phyloP scores from a whole-genome alignment of 1,140 invertebrate species.

The Potamilus streckersoni region DNA sequence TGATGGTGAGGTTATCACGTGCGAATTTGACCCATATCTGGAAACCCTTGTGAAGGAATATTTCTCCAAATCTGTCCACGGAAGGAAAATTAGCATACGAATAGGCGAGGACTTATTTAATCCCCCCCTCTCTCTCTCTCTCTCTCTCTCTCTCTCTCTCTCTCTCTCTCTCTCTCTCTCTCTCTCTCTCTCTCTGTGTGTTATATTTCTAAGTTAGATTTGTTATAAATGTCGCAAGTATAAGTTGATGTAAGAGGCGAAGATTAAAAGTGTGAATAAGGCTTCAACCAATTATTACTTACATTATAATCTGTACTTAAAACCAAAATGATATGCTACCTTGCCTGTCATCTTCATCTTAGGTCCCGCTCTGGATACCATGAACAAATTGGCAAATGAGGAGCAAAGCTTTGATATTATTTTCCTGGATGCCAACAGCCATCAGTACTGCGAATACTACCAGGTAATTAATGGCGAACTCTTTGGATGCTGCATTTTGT shows the following conservation, averaged over 20 bases:
- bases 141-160: too few species aligned
- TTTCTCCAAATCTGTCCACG: conserved; percentile 40
- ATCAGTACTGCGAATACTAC: conserved; percentile 20
- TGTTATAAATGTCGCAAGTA: too few species aligned
- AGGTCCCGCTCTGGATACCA: conserved; percentile 22
- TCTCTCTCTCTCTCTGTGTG: too few species aligned
- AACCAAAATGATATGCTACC: too few species aligned
- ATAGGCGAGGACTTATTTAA: conserved; percentile 25
- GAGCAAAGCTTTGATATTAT: conserved; percentile 19
- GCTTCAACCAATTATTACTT: too few species aligned
- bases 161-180: neutral
- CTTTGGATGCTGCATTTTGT: neutral
- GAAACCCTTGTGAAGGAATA: conserved; percentile 29
- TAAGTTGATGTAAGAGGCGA: too few species aligned
- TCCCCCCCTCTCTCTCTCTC: too few species aligned
- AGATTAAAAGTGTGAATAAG: too few species aligned
- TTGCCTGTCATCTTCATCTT: neutral
- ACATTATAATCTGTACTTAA: too few species aligned
- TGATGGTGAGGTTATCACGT: conserved; percentile 40
- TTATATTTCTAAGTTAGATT: too few species aligned
- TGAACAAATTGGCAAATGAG: conserved; percentile 15
- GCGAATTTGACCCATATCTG: conserved; percentile 40
- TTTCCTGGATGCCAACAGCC: conserved; percentile 29
- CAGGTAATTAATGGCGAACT: conserved; percentile 7
- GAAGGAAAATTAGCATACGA: conserved; percentile 46